Conservation (phyloP, 2,113 vertebrate genomes). For the Coturnix japonica region DNA sequence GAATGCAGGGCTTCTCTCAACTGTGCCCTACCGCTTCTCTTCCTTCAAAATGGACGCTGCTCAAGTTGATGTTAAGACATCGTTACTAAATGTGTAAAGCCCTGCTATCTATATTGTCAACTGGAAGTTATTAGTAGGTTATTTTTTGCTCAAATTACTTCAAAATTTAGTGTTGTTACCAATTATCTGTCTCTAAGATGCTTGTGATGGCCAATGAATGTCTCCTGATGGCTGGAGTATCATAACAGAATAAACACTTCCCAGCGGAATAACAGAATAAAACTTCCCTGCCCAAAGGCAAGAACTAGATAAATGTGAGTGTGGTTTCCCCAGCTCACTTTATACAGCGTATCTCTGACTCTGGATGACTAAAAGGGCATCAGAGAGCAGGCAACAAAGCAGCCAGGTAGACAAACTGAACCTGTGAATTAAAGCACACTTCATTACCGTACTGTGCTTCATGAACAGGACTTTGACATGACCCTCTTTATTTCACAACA, state of each 20-base stretch:
- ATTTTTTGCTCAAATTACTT: neutral
- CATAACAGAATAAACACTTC: neutral
- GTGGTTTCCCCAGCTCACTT: fast-evolving
- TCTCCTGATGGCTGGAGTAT: neutral
- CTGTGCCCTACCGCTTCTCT: neutral
- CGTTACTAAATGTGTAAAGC: neutral
- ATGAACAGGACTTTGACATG: constrained; percentile 32
- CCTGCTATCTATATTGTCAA: neutral
- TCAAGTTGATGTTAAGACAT: neutral
- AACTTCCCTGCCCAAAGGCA: neutral
- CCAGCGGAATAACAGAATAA: neutral
- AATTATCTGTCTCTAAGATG: neutral
- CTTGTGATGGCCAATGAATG: neutral
- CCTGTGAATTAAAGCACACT: neutral
- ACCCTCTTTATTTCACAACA: constrained; percentile 38
- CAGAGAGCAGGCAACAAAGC: constrained; percentile 4
- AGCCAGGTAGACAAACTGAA: constrained; percentile 9
- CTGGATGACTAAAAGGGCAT: neutral
- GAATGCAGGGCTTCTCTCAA: neutral
- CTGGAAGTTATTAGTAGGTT: neutral
- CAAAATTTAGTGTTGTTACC: neutral
- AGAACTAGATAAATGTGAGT: neutral
- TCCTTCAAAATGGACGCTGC: neutral
- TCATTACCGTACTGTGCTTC: neutral
- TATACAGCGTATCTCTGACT: neutral